Conservation (phyloP, 2,113 vertebrate genomes). For the Ranitomeya imitator region DNA sequence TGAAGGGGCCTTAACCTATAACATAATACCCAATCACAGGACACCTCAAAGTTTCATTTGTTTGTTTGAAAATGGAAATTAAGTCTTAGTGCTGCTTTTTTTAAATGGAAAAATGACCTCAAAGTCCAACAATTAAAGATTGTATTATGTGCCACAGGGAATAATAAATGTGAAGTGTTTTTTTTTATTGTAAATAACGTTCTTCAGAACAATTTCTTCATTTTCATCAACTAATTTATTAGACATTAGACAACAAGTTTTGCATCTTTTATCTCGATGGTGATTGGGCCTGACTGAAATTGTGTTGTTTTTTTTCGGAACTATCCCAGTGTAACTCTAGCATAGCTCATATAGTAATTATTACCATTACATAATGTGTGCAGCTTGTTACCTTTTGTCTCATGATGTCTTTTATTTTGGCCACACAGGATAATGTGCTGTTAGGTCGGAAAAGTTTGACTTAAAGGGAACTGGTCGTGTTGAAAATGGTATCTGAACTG, state of each 20-base stretch:
- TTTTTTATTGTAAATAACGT: conserved; percentile 39
- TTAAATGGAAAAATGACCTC: conserved; percentile 56
- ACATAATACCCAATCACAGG: conserved; percentile 65
- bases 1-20: no score
- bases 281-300: not conserved
- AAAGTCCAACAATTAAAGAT: conserved; percentile 55
- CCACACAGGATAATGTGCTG: not conserved
- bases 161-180: conserved; percentile 48
- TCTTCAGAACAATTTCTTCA: conserved; percentile 38
- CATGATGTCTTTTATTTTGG: not conserved
- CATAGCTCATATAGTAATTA: not conserved
- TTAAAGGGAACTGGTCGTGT: no score
- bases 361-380: not conserved
- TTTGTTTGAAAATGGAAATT: conserved; percentile 57
- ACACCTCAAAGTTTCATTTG: conserved; percentile 60
- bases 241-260: not conserved
- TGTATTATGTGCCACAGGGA: conserved; percentile 48
- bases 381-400: not conserved
- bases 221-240: conserved; percentile 22
- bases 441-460: not conserved
- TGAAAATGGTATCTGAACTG: no score
- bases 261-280: not conserved
- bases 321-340: not conserved
- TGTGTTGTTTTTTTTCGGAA: not conserved
- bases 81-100: conserved; percentile 45